Evolutionary conservation across 2,888 invertebrate genomes (phyloP).

Genomic region (Drosophila mulleri): DNA sequence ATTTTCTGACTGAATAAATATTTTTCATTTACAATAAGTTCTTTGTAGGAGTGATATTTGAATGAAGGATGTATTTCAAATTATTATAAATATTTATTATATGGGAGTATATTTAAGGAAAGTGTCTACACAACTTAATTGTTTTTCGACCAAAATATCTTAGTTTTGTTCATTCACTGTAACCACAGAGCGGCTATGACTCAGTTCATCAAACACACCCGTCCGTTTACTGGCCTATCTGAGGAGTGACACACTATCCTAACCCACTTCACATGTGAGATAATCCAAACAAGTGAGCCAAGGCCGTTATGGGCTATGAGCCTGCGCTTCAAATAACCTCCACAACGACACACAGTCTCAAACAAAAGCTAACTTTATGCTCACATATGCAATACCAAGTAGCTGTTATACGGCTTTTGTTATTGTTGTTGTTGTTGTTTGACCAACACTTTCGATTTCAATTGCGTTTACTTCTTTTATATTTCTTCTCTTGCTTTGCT

Average conservation of each 20-base stretch:
- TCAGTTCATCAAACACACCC: constrained; percentile 5
- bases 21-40: too few species aligned
- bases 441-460: constrained; percentile 81
- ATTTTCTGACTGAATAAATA: too few species aligned
- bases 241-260: constrained; percentile 22
- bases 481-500: constrained; percentile 34
- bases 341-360: constrained; percentile 21
- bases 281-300: constrained; percentile 61
- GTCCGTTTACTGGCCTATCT: neutral
- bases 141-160: too few species aligned
- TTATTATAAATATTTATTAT: neutral
- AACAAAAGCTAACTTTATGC: constrained; percentile 46
- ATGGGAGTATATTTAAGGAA: neutral
- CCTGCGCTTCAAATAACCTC: constrained; percentile 66
- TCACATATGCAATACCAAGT: constrained; percentile 52
- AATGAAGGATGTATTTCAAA: too few species aligned
- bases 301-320: constrained; percentile 70
- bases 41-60: too few species aligned
- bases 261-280: constrained; percentile 47
- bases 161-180: neutral
- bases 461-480: constrained; percentile 73
- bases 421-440: constrained; percentile 35
- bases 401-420: constrained; percentile 50
- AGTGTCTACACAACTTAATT: too few species aligned
- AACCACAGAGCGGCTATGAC: constrained; percentile 1